Conservation (phyloP, 1,140 invertebrate species). For the Leptopilina clavipes region DNA sequence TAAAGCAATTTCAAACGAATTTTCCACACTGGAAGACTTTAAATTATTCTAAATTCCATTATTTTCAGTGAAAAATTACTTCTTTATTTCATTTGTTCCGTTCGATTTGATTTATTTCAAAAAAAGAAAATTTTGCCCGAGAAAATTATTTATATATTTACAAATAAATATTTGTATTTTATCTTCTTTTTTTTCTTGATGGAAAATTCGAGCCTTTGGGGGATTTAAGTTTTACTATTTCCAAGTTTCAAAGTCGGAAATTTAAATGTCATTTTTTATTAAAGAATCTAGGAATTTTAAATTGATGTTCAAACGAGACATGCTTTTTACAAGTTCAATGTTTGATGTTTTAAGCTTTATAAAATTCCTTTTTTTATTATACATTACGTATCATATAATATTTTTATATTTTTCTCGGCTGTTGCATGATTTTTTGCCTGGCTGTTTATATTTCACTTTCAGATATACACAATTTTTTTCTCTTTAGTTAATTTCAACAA, state of each 20-base stretch:
- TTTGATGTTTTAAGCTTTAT: neutral
- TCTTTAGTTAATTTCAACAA: too few relatives aligned
- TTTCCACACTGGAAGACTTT: constrained; percentile 11
- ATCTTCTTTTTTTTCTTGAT: too few relatives aligned
- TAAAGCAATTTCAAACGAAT: neutral
- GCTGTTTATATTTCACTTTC: too few relatives aligned
- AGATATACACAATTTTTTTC: too few relatives aligned
- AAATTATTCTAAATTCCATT: constrained; percentile 20
- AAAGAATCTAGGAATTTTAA: neutral
- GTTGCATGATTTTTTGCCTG: neutral
- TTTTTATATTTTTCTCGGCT: neutral
- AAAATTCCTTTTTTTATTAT: neutral
- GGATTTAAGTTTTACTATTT: too few relatives aligned
- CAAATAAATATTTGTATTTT: too few relatives aligned
- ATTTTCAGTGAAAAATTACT: constrained; percentile 14
- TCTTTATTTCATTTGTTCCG: neutral
- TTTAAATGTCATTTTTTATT: neutral
- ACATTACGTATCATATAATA: neutral
- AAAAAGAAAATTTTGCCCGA: neutral
- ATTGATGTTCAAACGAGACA: neutral
- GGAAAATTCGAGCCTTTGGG: too few relatives aligned
- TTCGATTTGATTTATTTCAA: neutral
- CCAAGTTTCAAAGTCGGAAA: neutral
- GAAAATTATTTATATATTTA: neutral
- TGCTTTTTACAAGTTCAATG: constrained; percentile 13